Conservation (phyloP, 1,140 invertebrate genomes). For the Pygmarrhopalites habei region DNA sequence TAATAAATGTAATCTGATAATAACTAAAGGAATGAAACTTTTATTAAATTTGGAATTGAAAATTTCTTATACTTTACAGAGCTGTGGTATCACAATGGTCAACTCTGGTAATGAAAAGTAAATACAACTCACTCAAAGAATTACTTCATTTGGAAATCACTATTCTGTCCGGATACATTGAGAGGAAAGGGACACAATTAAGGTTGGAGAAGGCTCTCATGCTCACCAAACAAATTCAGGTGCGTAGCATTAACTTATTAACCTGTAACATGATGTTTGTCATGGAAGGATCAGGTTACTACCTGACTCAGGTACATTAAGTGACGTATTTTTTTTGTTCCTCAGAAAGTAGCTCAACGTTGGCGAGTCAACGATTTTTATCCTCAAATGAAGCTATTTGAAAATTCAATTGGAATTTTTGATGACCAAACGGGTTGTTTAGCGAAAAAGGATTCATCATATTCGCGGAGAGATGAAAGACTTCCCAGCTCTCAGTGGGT, state of each 20-base stretch:
- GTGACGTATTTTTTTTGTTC: too few species aligned
- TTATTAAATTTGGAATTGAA: too few species aligned
- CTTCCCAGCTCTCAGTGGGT: constrained; percentile 25
- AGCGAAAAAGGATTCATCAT: not conserved
- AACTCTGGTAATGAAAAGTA: not conserved
- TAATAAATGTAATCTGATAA: too few species aligned
- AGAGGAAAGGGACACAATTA: constrained; percentile 29
- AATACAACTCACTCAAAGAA: not conserved
- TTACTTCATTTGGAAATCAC: constrained; percentile 16
- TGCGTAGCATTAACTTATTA: too few species aligned
- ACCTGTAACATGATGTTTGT: too few species aligned
- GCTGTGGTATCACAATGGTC: not conserved
- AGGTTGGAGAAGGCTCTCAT: constrained; percentile 29
- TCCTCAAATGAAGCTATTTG: constrained; percentile 2
- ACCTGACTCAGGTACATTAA: too few species aligned
- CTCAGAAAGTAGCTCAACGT: constrained; percentile 16
- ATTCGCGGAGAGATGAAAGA: not conserved
- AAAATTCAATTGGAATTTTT: not conserved
- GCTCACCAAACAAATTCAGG: constrained; percentile 23
- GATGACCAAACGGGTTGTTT: not conserved
- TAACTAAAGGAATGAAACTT: too few species aligned
- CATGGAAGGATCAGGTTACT: too few species aligned
- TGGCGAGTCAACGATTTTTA: constrained; percentile 30
- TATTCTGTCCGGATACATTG: constrained; percentile 24
- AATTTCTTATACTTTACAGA: not conserved